Evolutionary conservation across 2,888 invertebrate genomes (phyloP).

Genomic region (Apodemia hepburni): DNA sequence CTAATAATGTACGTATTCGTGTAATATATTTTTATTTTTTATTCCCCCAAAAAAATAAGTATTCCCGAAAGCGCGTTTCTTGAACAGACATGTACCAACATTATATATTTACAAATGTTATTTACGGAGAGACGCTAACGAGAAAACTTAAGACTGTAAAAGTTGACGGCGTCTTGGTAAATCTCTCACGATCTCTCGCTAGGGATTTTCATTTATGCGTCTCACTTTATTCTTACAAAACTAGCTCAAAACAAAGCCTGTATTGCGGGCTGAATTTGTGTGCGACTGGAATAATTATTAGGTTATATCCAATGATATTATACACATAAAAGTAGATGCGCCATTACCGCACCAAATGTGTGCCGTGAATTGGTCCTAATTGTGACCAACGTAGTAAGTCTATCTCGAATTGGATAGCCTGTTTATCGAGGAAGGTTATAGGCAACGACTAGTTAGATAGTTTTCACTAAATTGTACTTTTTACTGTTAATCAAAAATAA

Average conservation of each 20-base stretch:
- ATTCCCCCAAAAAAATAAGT: background rate
- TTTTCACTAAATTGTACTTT: too few species aligned
- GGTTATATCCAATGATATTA: background rate
- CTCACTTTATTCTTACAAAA: conserved; percentile 2
- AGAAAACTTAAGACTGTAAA: background rate
- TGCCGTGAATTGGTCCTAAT: too few species aligned
- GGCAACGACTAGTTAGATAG: too few species aligned
- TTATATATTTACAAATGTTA: background rate
- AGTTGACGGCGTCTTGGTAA: background rate
- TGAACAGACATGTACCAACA: background rate
- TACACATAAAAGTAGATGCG: too few species aligned
- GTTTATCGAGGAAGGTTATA: too few species aligned
- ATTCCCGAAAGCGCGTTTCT: background rate
- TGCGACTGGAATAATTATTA: background rate
- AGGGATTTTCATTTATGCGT: background rate
- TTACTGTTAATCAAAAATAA: too few species aligned
- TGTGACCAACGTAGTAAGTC: too few species aligned
- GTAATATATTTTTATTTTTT: too few species aligned
- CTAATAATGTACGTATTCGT: too few species aligned
- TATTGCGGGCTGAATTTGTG: background rate
- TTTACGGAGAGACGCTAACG: background rate
- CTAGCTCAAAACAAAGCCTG: background rate
- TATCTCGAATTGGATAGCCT: too few species aligned
- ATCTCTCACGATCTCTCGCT: conserved; percentile 9
- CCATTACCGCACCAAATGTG: too few species aligned